Conservation (phyloP, 2,113 vertebrate species). For the Syngnathus floridae region DNA sequence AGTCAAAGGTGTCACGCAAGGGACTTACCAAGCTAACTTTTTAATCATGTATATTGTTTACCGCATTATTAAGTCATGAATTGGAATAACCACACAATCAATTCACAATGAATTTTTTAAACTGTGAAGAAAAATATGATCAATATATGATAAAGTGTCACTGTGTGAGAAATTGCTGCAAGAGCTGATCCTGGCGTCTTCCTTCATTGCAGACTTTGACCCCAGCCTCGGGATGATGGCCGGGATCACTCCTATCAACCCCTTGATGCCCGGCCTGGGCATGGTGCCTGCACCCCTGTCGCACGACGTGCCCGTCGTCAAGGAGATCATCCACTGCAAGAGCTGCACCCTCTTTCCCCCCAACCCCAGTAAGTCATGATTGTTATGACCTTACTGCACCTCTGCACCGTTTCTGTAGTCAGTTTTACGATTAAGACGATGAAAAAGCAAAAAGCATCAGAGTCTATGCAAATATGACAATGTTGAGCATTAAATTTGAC, state of each 20-base stretch:
- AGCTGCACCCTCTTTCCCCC: slow-evolving; percentile 94
- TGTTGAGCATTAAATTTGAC: too few species aligned
- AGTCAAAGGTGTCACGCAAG: slow-evolving; percentile 27
- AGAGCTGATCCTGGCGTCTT: slow-evolving; percentile 18
- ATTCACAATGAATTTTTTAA: background rate
- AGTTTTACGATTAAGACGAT: background rate
- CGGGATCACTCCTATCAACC: slow-evolving; percentile 87
- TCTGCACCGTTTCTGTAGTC: background rate
- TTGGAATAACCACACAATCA: slow-evolving; percentile 14
- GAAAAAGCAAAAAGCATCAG: background rate
- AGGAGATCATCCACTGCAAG: slow-evolving; percentile 98
- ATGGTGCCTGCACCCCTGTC: slow-evolving; percentile 83
- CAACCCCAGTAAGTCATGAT: slow-evolving; percentile 85
- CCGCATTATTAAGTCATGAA: slow-evolving; percentile 52
- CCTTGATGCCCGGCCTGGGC: slow-evolving; percentile 87
- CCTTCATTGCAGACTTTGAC: slow-evolving; percentile 78
- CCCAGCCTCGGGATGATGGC: slow-evolving; percentile 88
- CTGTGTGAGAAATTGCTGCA: slow-evolving; percentile 1
- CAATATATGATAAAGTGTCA: slow-evolving; percentile 11
- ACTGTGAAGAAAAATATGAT: background rate
- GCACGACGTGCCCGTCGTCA: slow-evolving; percentile 82
- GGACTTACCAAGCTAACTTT: slow-evolving; percentile 36
- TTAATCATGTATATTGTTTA: slow-evolving; percentile 58
- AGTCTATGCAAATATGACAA: too few species aligned
- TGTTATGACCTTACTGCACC: background rate